Conservation (phyloP, 2,797 vertebrate species). For the Anguilla pacifica region DNA sequence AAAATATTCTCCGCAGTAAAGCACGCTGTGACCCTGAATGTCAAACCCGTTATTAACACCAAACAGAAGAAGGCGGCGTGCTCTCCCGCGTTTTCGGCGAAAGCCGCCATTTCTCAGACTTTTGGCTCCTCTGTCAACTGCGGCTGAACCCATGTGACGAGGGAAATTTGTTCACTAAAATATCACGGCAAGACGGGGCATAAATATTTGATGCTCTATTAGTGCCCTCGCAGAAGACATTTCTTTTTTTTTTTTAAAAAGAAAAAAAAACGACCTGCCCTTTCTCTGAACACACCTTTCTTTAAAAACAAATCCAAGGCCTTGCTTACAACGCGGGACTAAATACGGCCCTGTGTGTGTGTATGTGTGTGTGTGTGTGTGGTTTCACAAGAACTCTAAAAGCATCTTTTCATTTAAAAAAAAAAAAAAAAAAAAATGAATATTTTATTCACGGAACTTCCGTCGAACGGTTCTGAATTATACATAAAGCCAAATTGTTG, state of each 20-base stretch:
- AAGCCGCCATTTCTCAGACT: not conserved
- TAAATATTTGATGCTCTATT: constrained; percentile 74
- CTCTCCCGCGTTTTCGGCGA: not conserved
- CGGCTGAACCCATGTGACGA: constrained; percentile 28
- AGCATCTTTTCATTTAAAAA: constrained; percentile 12
- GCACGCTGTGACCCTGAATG: not conserved
- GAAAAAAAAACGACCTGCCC: constrained; percentile 34
- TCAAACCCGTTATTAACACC: not conserved
- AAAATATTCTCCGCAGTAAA: not conserved
- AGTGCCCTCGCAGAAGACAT: constrained; percentile 66
- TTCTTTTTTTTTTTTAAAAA: constrained; percentile 53
- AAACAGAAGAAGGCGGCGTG: not conserved
- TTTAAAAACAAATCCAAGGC: not conserved
- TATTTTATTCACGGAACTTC: constrained; percentile 9
- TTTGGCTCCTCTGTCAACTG: not conserved
- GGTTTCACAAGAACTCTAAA: constrained; percentile 34
- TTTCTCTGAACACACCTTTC: constrained; percentile 7
- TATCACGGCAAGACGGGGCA: constrained; percentile 69
- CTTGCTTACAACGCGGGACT: not conserved
- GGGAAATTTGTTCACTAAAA: constrained; percentile 68
- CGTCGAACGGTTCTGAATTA: constrained; percentile 57
- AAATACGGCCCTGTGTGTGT: not conserved
- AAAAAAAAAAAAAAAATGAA: constrained; percentile 13
- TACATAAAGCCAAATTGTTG: constrained; percentile 61
- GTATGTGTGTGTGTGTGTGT: not conserved